These are phyloP conservation scores for Ophion ventricosus DNA, from an alignment of 2,888 invertebrate genomes.

Conservation along the genomic window DNA sequence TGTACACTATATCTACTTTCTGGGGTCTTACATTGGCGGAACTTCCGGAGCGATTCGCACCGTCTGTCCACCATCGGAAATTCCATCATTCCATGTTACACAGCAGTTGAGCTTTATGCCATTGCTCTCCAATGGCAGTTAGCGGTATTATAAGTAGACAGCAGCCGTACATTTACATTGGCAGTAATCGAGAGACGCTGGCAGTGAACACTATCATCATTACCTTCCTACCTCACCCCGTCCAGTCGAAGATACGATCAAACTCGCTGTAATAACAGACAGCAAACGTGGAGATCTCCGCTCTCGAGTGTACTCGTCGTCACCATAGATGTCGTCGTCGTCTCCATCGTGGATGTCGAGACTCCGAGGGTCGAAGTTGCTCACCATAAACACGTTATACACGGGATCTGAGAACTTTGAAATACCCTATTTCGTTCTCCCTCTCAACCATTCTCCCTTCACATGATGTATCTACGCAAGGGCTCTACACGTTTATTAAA, in stretches of 20 bases:
- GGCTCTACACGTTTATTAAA: constrained; percentile 79
- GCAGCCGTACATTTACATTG: constrained; percentile 75
- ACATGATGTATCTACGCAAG: constrained; percentile 66
- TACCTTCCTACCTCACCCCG: constrained; percentile 65
- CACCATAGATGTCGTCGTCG: constrained; percentile 52
- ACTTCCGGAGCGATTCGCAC: constrained; percentile 46
- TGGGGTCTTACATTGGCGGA: not conserved
- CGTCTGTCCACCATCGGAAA: constrained; percentile 19
- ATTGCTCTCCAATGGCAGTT: constrained; percentile 22
- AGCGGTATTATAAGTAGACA: constrained; percentile 41
- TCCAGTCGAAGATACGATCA: constrained; percentile 79
- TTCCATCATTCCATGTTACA: constrained; percentile 16
- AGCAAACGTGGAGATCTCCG: constrained; percentile 56
- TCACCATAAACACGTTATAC: constrained; percentile 50
- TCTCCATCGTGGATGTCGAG: constrained; percentile 64
- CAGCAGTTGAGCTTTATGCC: constrained; percentile 7
- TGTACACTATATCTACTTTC: not conserved
- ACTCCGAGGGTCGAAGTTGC: constrained; percentile 61
- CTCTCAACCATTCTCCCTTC: constrained; percentile 26
- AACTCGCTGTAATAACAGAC: constrained; percentile 81
- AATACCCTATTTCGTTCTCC: constrained; percentile 16
- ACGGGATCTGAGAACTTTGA: not conserved
- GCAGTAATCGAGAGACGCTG: constrained; percentile 76
- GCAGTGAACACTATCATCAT: constrained; percentile 78
- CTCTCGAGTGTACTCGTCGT: constrained; percentile 18